phyloP scores from a whole-genome alignment of 2,797 vertebrate genomes.

The Aldrovandia affinis region DNA sequence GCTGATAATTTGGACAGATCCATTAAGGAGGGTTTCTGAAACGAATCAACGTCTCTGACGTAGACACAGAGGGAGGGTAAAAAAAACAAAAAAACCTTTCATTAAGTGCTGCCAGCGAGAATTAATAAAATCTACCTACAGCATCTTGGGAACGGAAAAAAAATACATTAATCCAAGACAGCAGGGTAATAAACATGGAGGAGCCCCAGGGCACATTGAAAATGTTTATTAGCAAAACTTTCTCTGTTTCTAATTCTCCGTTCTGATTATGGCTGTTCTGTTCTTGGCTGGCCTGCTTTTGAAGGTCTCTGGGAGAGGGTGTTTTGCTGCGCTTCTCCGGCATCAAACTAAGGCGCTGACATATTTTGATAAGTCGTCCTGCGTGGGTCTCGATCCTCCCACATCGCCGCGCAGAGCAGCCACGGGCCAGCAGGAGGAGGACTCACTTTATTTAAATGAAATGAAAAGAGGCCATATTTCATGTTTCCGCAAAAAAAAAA shows the following conservation, averaged over 20 bases:
- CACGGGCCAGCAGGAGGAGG: not conserved
- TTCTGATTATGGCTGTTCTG: conserved; percentile 48
- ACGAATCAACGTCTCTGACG: conserved; percentile 40
- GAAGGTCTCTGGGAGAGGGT: conserved; percentile 44
- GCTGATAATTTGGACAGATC: conserved; percentile 47
- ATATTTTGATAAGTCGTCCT: conserved; percentile 23
- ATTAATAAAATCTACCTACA: conserved; percentile 59
- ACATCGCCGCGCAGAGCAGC: not conserved
- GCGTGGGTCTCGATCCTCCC: not conserved
- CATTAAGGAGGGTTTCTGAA: conserved; percentile 46
- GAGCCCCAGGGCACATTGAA: conserved; percentile 50
- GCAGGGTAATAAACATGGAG: conserved; percentile 51
- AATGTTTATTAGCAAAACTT: conserved; percentile 60
- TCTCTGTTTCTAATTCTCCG: conserved; percentile 54
- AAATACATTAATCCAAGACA: conserved; percentile 48
- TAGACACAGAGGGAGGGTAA: conserved; percentile 12
- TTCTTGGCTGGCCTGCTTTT: conserved; percentile 50
- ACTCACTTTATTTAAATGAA: not conserved
- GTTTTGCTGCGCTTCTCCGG: conserved; percentile 27
- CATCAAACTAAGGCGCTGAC: conserved; percentile 15
- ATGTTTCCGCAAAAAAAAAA: conserved; percentile 15
- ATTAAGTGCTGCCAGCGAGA: conserved; percentile 58
- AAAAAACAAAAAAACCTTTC: conserved; percentile 45
- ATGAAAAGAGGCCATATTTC: conserved; percentile 10
- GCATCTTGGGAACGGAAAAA: conserved; percentile 55